These are phyloP conservation scores for Murina feae DNA, from an alignment of 2,113 vertebrate genomes.

Conservation along the genomic window DNA sequence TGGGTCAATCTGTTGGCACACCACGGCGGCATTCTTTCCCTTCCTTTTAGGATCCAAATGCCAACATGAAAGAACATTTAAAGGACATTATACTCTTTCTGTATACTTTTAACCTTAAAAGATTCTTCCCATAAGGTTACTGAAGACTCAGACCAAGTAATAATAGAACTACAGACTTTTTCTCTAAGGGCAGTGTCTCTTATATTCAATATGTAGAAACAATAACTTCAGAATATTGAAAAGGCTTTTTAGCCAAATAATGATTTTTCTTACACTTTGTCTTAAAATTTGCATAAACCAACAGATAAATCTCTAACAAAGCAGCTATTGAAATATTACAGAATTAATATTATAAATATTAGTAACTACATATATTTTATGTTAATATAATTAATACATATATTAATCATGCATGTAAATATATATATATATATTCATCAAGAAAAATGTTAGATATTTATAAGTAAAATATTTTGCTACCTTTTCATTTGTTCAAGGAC, in stretches of 20 bases:
- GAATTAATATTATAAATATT: neutral
- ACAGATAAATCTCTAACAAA: neutral
- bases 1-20: neutral
- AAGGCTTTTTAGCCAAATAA: neutral
- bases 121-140: neutral
- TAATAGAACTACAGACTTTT: neutral
- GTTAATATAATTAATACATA: neutral
- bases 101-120: constrained; percentile 5
- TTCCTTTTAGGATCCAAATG: neutral
- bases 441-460: neutral
- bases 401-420: neutral
- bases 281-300: neutral
- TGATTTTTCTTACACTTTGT: neutral
- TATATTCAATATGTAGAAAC: neutral
- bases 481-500: neutral
- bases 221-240: neutral
- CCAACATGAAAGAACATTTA: constrained; percentile 30
- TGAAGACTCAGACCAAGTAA: neutral
- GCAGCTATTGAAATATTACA: neutral
- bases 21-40: neutral
- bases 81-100: constrained; percentile 43
- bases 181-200: neutral
- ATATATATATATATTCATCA: neutral
- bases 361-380: neutral
- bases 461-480: neutral